Percentiles rank a stretch among this genome's conserved stretches.
Conservation (phyloP, 2,113 vertebrate species). For the Trachemys scripta region DNA sequence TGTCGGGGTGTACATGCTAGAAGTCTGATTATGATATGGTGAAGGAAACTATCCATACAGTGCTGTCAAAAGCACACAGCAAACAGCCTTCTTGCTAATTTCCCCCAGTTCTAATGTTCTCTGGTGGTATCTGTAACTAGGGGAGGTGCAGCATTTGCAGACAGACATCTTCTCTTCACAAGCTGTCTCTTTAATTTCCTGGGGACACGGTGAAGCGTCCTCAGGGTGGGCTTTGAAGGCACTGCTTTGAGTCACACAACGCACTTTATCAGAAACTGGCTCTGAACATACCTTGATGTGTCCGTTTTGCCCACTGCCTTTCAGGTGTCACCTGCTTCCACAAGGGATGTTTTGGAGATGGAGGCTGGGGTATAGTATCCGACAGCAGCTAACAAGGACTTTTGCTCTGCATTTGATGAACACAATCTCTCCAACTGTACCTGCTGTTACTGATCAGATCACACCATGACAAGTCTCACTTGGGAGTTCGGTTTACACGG, state of each 20-base stretch:
- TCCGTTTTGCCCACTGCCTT: background rate
- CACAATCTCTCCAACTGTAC: accelerated
- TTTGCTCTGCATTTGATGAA: accelerated
- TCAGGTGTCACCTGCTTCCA: background rate
- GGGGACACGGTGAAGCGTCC: background rate
- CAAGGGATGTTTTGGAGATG: background rate
- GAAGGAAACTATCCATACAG: background rate
- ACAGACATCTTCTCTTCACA: background rate
- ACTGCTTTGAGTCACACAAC: background rate
- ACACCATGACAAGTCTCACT: background rate
- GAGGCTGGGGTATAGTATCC: background rate
- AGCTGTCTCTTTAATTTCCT: background rate
- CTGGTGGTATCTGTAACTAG: background rate
- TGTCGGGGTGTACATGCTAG: background rate
- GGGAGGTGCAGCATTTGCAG: background rate
- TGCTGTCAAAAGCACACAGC: background rate
- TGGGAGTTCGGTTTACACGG: background rate
- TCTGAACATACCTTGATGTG: background rate
- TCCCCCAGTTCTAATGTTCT: background rate
- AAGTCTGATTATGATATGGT: background rate
- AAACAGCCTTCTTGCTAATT: background rate
- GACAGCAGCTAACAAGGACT: background rate
- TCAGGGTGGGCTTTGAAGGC: background rate
- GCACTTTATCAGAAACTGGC: background rate
- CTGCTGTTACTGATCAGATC: background rate